phyloP scores from a whole-genome alignment of 2,797 vertebrate species.

The Phataginus tricuspis region DNA sequence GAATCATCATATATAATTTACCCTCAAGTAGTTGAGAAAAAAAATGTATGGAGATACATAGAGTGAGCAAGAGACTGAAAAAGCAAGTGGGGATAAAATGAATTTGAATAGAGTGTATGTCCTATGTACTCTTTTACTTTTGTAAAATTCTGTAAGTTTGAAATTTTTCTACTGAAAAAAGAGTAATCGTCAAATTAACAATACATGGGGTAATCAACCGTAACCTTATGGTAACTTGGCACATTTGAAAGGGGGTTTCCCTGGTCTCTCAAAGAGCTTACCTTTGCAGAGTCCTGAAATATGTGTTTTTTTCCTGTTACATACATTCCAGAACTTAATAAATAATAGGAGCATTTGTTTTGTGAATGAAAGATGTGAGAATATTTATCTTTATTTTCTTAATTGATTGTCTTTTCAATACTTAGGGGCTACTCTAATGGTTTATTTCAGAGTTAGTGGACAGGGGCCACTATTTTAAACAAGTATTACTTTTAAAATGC shows the following conservation, averaged over 20 bases:
- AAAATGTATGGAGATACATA: not conserved
- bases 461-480: not conserved
- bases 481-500: not conserved
- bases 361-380: not conserved
- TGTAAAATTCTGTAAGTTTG: not conserved
- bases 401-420: not conserved
- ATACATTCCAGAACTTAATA: not conserved
- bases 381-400: not conserved
- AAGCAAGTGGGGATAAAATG: not conserved
- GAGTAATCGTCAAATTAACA: not conserved
- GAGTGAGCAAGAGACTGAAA: not conserved
- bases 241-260: not conserved
- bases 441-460: slow-evolving; percentile 26
- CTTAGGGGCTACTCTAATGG: not conserved
- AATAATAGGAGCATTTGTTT: not conserved
- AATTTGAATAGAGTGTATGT: not conserved
- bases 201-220: not conserved
- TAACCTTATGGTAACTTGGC: no score
- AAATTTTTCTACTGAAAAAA: not conserved
- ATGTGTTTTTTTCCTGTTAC: not conserved
- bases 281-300: not conserved
- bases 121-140: not conserved
- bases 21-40: not conserved
- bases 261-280: not conserved
- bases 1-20: not conserved